Evolutionary conservation across 2,888 invertebrate genomes (phyloP).

Genomic region (Axea sp.): DNA sequence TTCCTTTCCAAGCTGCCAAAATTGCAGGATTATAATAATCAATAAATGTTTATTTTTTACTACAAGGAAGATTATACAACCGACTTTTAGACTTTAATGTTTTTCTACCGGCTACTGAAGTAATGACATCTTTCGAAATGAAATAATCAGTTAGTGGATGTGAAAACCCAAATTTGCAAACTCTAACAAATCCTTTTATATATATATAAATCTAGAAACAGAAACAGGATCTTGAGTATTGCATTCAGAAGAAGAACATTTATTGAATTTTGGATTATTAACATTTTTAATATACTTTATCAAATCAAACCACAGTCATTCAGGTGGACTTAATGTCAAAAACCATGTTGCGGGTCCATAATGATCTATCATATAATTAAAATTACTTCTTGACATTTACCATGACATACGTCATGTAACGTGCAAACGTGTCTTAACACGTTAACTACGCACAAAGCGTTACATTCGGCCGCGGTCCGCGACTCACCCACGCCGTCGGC

Average conservation of each 20-base stretch:
- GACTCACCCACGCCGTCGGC: too few relatives aligned
- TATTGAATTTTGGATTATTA: background rate
- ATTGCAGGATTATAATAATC: background rate
- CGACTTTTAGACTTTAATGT: too few relatives aligned
- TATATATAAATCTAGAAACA: constrained; percentile 4
- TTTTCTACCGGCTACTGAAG: too few relatives aligned
- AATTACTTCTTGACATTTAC: background rate
- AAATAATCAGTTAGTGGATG: too few relatives aligned
- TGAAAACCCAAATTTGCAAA: too few relatives aligned
- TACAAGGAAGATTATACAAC: too few relatives aligned
- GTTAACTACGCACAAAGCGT: too few relatives aligned
- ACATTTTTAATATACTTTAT: background rate
- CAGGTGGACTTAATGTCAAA: background rate
- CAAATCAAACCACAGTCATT: background rate
- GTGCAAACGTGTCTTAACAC: too few relatives aligned
- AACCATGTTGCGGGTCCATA: background rate
- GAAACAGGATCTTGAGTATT: background rate
- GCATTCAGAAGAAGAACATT: background rate
- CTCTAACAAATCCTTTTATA: too few relatives aligned
- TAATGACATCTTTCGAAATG: too few relatives aligned
- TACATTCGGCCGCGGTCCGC: too few relatives aligned
- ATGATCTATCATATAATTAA: background rate
- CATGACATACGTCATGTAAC: too few relatives aligned
- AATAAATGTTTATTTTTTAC: background rate
- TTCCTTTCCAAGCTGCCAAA: background rate